Evolutionary conservation across 2,113 vertebrate species (phyloP).

Genomic region (Neolamprologus hecqui): DNA sequence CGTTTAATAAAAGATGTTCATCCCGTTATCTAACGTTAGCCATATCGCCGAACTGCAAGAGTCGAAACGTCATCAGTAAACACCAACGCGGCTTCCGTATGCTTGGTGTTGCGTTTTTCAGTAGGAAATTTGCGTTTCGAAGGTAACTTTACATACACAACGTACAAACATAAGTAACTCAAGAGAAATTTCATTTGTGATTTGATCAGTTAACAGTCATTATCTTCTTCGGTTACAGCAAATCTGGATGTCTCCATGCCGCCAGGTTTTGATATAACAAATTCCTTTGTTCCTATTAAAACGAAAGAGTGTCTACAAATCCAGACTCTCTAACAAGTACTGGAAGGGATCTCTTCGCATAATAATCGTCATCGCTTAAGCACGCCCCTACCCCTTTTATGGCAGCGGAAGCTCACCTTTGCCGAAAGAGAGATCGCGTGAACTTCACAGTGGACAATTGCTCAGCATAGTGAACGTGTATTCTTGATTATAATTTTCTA

Average conservation of each 20-base stretch:
- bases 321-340: not conserved
- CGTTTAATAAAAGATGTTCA: not conserved
- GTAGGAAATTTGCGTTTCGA: not conserved
- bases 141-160: not conserved
- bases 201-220: not conserved
- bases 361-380: not conserved
- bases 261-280: not conserved
- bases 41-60: not conserved
- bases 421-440: not conserved
- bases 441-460: not conserved
- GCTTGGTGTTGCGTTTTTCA: not conserved
- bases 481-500: not conserved
- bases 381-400: not conserved
- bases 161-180: not conserved
- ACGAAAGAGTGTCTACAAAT: not conserved
- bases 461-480: not conserved
- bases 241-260: not conserved
- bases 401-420: not conserved
- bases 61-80: constrained; percentile 60
- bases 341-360: not conserved
- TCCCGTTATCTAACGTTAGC: constrained; percentile 27
- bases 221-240: not conserved
- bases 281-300: not conserved
- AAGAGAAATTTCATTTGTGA: not conserved
- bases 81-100: constrained; percentile 59